phyloP scores from a whole-genome alignment of 30 jellyfish, hydroid and myxozoan genomes.

The Phacellophora camtschatica region DNA sequence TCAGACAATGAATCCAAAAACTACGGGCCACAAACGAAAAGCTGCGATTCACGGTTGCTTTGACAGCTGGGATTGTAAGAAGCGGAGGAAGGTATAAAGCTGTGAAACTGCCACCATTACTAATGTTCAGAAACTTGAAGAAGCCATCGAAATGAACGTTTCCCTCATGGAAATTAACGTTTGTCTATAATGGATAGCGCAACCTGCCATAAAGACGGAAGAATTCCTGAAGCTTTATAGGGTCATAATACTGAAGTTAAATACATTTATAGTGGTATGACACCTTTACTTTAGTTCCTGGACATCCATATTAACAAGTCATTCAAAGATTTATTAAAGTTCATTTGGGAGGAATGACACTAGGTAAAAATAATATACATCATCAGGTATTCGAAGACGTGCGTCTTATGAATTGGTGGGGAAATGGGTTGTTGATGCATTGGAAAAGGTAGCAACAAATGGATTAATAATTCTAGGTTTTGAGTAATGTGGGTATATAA shows the following conservation, averaged over 20 bases:
- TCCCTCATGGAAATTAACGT: neutral
- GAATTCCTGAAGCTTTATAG: neutral
- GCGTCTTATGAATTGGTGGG: constrained; percentile 34
- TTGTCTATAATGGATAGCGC: neutral
- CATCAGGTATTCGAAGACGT: constrained; percentile 6
- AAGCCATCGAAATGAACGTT: too few relatives aligned
- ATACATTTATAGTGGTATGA: constrained; percentile 5
- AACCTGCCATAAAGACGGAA: neutral
- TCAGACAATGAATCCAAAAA: too few relatives aligned
- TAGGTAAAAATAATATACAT: neutral
- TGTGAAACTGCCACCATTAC: too few relatives aligned
- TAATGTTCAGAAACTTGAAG: too few relatives aligned
- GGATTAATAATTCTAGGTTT: neutral
- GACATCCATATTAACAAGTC: constrained; percentile 35
- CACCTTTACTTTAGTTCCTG: constrained; percentile 29
- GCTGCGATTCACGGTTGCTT: too few relatives aligned
- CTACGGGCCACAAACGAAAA: too few relatives aligned
- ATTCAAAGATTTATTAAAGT: neutral
- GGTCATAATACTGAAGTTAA: neutral
- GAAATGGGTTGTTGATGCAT: constrained; percentile 11
- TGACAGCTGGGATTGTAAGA: too few relatives aligned
- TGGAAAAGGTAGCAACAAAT: neutral
- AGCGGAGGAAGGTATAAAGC: too few relatives aligned
- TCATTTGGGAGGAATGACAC: neutral
- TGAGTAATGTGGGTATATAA: constrained; percentile 20